phyloP scores from a whole-genome alignment of 2,797 vertebrate genomes.

The Danio kyathit region DNA sequence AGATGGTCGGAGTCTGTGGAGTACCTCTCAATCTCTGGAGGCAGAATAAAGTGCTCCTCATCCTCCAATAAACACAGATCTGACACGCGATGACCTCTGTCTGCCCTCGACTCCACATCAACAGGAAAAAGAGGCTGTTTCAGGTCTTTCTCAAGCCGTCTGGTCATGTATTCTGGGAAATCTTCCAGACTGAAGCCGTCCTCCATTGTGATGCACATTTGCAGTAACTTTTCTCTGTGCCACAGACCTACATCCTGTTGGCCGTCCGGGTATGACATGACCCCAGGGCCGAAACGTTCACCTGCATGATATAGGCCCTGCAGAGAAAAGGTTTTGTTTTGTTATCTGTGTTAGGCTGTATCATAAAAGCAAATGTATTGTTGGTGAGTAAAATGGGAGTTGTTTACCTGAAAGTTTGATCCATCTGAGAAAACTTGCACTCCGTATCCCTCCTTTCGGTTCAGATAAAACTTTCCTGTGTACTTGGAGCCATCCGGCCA shows the following conservation, averaged over 20 bases:
- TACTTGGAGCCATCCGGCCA: slow-evolving; percentile 86
- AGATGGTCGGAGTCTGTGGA: slow-evolving; percentile 81
- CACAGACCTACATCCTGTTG: slow-evolving; percentile 87
- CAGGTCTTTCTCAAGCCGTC: slow-evolving; percentile 32
- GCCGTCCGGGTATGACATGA: slow-evolving; percentile 79
- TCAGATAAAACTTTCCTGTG: slow-evolving; percentile 87
- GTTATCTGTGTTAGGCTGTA: not conserved
- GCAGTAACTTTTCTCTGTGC: slow-evolving; percentile 79
- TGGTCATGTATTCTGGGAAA: slow-evolving; percentile 73
- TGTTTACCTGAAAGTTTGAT: slow-evolving; percentile 81
- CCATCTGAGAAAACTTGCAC: slow-evolving; percentile 76
- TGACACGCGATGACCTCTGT: rapidly evolving
- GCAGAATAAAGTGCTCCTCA: slow-evolving; percentile 76
- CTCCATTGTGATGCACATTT: slow-evolving; percentile 74
- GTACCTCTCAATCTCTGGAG: slow-evolving; percentile 77
- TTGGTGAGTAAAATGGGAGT: not conserved
- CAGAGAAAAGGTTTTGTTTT: not conserved
- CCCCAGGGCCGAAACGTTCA: slow-evolving; percentile 86
- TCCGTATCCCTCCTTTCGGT: slow-evolving; percentile 87
- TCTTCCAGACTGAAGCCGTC: slow-evolving; percentile 74
- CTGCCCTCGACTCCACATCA: slow-evolving; percentile 34
- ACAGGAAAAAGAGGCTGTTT: slow-evolving; percentile 47
- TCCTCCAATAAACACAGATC: slow-evolving; percentile 63
- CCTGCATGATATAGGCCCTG: slow-evolving; percentile 87
- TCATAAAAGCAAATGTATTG: not conserved